These are phyloP conservation scores for Bettongia penicillata DNA, from an alignment of 2,113 vertebrate species.

Conservation along the genomic window DNA sequence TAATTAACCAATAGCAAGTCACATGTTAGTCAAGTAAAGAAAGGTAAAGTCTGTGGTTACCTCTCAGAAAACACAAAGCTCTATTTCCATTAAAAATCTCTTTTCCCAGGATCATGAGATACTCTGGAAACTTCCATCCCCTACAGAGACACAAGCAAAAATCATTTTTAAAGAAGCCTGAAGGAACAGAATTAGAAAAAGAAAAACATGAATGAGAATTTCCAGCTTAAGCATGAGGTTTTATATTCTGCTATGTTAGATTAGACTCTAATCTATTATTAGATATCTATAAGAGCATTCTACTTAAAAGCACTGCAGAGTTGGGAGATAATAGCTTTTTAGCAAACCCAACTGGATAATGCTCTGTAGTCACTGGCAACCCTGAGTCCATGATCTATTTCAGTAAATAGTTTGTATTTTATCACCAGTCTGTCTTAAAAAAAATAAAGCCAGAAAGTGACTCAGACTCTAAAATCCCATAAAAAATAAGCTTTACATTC, in stretches of 20 bases:
- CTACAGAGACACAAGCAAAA: not conserved
- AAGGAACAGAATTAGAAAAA: not conserved
- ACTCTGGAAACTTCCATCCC: not conserved
- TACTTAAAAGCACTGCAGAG: not conserved
- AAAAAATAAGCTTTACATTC: not conserved
- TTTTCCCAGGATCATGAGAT: not conserved
- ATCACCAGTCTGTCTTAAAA: not conserved
- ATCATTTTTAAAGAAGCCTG: not conserved
- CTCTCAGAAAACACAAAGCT: not conserved
- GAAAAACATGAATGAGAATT: not conserved
- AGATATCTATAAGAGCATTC: not conserved
- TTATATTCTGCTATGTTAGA: not conserved
- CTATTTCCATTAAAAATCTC: not conserved
- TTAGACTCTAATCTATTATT: not conserved
- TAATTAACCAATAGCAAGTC: not conserved
- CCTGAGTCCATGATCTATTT: not conserved
- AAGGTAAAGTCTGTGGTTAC: not conserved
- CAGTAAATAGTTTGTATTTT: slow-evolving; percentile 31
- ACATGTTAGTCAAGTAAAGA: not conserved
- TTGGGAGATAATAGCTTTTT: not conserved
- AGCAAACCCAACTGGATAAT: slow-evolving; percentile 4
- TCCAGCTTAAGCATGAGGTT: not conserved
- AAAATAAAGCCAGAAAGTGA: not conserved
- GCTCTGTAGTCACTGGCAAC: slow-evolving; percentile 2
- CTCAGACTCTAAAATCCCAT: not conserved